These are phyloP conservation scores for Digitonthophagus gazella DNA, from an alignment of 2,888 invertebrate genomes.

Conservation along the genomic window DNA sequence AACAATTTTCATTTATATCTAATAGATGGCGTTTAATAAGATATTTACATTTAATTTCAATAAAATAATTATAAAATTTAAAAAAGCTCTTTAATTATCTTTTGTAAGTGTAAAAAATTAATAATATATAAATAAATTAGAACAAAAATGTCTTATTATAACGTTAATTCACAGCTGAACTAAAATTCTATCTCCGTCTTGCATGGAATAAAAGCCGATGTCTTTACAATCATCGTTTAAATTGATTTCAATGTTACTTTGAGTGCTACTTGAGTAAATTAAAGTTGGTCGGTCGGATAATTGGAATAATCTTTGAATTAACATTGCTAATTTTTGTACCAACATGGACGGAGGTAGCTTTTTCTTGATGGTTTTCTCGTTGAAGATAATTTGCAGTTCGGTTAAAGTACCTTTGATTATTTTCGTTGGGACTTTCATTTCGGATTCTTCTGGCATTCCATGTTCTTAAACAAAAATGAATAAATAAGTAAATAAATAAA, in stretches of 20 bases:
- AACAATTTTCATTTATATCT: no score
- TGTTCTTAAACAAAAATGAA: constrained; percentile 60
- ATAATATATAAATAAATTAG: no score
- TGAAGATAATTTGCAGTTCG: constrained; percentile 57
- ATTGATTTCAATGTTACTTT: constrained; percentile 66
- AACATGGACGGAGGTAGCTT: constrained; percentile 76
- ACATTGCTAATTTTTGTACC: constrained; percentile 77
- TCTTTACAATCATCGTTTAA: constrained; percentile 82
- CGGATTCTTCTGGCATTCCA: constrained; percentile 78
- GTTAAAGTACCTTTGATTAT: constrained; percentile 71
- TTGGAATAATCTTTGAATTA: constrained; percentile 74
- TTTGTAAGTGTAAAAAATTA: no score
- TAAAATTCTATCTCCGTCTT: constrained; percentile 77
- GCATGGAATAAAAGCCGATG: constrained; percentile 78
- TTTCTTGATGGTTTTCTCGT: constrained; percentile 58
- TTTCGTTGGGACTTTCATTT: constrained; percentile 58
- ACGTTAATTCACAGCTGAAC: constrained; percentile 39
- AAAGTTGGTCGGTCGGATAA: constrained; percentile 51
- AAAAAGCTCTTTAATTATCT: no score
- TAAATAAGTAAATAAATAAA: constrained; percentile 18
- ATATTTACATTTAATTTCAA: no score
- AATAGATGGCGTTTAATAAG: no score
- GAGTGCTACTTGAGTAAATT: constrained; percentile 57
- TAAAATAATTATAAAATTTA: no score
- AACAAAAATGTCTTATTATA: no score